Conservation (phyloP, 1,140 invertebrate genomes). For the Probaryconus sp. region DNA sequence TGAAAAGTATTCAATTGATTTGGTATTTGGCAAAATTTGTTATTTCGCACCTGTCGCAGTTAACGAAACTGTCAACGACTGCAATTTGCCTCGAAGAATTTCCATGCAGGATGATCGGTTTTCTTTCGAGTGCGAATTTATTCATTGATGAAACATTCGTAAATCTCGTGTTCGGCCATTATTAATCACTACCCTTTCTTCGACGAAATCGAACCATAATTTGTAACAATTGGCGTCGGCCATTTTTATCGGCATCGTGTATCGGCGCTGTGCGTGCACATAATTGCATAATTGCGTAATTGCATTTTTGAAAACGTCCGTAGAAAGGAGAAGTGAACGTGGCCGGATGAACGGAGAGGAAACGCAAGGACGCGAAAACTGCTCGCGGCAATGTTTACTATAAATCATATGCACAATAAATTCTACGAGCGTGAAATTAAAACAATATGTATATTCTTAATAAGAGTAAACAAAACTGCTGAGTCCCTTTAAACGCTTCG, state of each 20-base stretch:
- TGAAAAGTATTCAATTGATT: too few species aligned
- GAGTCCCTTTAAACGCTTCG: too few species aligned
- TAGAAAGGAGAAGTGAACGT: constrained; percentile 38
- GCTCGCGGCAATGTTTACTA: neutral
- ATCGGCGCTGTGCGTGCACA: neutral
- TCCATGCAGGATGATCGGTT: too few species aligned
- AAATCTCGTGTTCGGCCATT: neutral
- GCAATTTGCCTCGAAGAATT: too few species aligned
- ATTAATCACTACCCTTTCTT: too few species aligned
- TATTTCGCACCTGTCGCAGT: too few species aligned
- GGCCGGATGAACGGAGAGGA: constrained; percentile 22
- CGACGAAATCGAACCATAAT: neutral
- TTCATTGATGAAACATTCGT: too few species aligned
- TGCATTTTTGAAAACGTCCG: constrained; percentile 17
- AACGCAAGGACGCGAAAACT: constrained; percentile 32
- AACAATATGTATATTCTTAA: constrained; percentile 17
- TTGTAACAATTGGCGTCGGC: neutral
- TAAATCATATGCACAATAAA: constrained; percentile 17
- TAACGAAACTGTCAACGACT: too few species aligned
- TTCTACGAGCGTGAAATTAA: constrained; percentile 36
- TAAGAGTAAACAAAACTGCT: constrained; percentile 18
- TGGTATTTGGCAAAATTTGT: too few species aligned
- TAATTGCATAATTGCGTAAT: constrained; percentile 21
- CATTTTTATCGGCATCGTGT: neutral
- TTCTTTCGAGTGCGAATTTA: too few species aligned